Evolutionary conservation across 2,113 vertebrate species (phyloP), one percentile per base, ranked within the genome.

Genomic region (Trematocara stigmaticum): DNA sequence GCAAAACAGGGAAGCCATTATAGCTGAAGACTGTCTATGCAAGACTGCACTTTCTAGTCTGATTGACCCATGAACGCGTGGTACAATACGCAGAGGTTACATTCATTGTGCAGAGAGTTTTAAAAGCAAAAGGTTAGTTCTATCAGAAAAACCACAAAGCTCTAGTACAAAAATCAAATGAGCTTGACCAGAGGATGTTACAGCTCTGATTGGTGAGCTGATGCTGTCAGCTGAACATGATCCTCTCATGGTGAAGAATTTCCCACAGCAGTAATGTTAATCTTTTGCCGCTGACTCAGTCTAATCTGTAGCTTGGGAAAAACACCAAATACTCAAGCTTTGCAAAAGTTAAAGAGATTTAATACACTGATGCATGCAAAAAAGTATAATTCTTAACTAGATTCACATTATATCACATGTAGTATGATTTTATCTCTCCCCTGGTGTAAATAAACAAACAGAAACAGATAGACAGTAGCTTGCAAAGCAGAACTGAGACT

Each of bases 191-290:
- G 66, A 71, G 52, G 20, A 59, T 31, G 29, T 66, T 87, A 89
- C 74, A 89, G 81, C 55, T 69, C 38, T 56, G 87, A 83, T 31
- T 79, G 86, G 79, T 86, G 85, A 83, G 45, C 74, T 82, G 76
- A 85, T 82, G 76, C 87, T 86, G 90, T 88, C 88, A 86, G 82
- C 86, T 89, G 82, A 88, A 91, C 91, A 93, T 87, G 82, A 95
- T 94, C 91, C 87, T 94, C 23, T 91, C 89, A 85, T 59, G 82
- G 78, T 86, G 85, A 87, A 92, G 87, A 91, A 78, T 85, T 90
- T 90, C 88, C 89, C 85, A 83, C 69, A 47, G 52, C 88, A 90
- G 83, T 87, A 47, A 90, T 57, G 51, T 87, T 93, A 94, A 94
- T 93, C 93, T 92, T 91, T 90, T 69, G 74, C 87, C 69, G 76